Conservation (phyloP, 2,797 vertebrate species). For the Smutsia temminckii region DNA sequence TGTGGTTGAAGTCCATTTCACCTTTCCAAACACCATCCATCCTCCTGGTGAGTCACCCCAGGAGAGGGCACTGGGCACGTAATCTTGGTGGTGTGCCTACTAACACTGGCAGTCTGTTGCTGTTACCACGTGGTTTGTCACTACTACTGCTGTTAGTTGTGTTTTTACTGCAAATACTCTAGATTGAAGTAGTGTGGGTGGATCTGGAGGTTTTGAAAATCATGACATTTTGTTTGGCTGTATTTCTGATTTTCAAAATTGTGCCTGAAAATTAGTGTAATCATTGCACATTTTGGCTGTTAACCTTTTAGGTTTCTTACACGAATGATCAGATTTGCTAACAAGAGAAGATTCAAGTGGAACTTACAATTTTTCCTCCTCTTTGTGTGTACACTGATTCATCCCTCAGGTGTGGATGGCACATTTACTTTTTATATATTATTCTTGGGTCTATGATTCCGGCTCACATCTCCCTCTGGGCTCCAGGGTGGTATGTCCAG, state of each 20-base stretch:
- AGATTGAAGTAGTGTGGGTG: neutral
- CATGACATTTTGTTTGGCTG: neutral
- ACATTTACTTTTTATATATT: neutral
- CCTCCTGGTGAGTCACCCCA: neutral
- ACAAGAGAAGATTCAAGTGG: neutral
- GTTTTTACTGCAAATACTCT: neutral
- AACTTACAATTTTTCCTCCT: neutral
- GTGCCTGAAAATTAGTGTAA: neutral
- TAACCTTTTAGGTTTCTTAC: neutral
- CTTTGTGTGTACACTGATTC: too few relatives aligned
- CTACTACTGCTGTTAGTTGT: neutral
- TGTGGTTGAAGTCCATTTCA: neutral
- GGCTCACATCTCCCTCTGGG: neutral
- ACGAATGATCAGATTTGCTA: neutral
- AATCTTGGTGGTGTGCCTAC: too few relatives aligned
- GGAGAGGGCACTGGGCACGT: too few relatives aligned
- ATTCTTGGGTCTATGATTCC: neutral
- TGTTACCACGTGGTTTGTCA: neutral
- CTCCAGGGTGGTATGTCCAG: neutral
- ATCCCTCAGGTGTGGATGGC: neutral
- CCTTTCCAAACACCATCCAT: neutral
- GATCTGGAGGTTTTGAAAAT: neutral
- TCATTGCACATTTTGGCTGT: neutral
- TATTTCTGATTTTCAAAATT: slow-evolving; percentile 6
- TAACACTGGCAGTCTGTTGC: neutral